These are phyloP conservation scores for Urosaurus nigricauda DNA, from an alignment of 2,797 vertebrate genomes.

Conservation along the genomic window DNA sequence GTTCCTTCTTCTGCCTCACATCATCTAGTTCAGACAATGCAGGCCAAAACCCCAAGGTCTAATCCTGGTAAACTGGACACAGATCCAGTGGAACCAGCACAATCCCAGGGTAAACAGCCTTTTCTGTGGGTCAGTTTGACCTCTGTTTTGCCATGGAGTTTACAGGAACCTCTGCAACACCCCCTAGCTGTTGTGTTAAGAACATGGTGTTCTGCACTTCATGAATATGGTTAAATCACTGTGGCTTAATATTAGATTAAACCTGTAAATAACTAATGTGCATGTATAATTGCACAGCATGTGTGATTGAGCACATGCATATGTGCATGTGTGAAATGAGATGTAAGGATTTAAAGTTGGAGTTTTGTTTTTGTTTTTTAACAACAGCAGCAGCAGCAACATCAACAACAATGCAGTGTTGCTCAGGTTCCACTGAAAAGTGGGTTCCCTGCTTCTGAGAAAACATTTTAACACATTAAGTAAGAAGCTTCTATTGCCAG, in stretches of 20 bases:
- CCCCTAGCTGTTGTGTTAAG: too few relatives aligned
- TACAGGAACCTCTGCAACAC: too few relatives aligned
- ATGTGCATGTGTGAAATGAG: background rate
- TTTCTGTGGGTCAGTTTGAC: too few relatives aligned
- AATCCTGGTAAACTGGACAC: too few relatives aligned
- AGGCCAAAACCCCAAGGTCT: too few relatives aligned
- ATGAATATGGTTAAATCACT: background rate
- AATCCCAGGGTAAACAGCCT: too few relatives aligned
- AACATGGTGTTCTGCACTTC: too few relatives aligned
- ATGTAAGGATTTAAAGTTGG: background rate
- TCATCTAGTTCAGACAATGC: too few relatives aligned
- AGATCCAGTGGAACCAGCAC: too few relatives aligned
- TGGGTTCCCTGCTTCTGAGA: background rate
- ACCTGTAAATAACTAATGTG: background rate
- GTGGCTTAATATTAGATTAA: background rate
- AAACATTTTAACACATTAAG: background rate
- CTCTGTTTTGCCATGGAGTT: too few relatives aligned
- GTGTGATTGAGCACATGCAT: too few relatives aligned
- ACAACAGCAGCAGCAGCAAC: background rate
- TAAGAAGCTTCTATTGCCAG: background rate
- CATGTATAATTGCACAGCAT: background rate
- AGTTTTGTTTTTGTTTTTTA: background rate
- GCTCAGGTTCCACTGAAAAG: background rate
- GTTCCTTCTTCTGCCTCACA: too few relatives aligned
- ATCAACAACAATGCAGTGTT: background rate